These are phyloP conservation scores for Aythya fuligula DNA, from an alignment of 2,797 vertebrate genomes.

Conservation along the genomic window DNA sequence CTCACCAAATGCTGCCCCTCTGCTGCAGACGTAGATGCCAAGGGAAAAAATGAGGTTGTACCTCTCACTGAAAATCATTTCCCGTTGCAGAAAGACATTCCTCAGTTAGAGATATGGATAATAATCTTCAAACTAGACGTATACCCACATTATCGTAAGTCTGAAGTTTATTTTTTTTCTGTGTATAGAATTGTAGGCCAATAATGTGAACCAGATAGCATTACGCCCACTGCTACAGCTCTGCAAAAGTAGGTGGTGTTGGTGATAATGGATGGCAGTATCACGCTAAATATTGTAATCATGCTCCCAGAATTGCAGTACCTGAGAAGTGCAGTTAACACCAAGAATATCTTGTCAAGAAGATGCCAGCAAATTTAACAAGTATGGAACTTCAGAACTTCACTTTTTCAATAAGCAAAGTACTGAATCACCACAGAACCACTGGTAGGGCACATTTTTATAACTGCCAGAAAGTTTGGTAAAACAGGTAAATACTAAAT, in stretches of 20 bases:
- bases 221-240: constrained; percentile 77
- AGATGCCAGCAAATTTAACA: constrained; percentile 62
- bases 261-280: constrained; percentile 78
- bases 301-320: constrained; percentile 76
- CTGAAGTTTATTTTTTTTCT: constrained; percentile 13
- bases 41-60: background rate
- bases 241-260: constrained; percentile 68
- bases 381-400: constrained; percentile 58
- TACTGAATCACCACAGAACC: constrained; percentile 18
- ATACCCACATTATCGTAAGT: background rate
- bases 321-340: constrained; percentile 80
- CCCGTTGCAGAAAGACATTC: background rate
- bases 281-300: constrained; percentile 80
- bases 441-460: background rate
- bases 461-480: background rate
- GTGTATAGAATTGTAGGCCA: constrained; percentile 56
- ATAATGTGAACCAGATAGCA: constrained; percentile 74
- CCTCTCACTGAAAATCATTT: background rate
- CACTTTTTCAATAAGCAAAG: constrained; percentile 67
- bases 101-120: background rate
- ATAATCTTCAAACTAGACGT: background rate
- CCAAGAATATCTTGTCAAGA: constrained; percentile 62
- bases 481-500: background rate
- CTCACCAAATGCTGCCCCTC: background rate
- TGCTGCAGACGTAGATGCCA: background rate